Conservation (phyloP, 2,113 vertebrate species). For the Rhipidura dahli region DNA sequence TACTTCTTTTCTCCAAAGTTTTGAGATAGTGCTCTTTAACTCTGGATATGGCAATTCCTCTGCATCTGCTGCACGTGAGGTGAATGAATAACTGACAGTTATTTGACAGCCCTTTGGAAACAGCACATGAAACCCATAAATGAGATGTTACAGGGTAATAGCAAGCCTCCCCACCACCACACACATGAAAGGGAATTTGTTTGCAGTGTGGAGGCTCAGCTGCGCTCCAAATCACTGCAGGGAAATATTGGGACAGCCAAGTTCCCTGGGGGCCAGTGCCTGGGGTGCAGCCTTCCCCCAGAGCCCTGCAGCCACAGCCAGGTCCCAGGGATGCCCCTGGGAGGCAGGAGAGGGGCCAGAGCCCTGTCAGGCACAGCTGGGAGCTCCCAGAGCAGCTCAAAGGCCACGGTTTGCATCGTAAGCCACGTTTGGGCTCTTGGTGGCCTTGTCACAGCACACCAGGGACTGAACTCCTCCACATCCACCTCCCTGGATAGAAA, state of each 20-base stretch:
- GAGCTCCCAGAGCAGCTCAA: neutral
- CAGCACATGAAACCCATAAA: neutral
- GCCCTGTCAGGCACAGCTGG: rapidly evolving
- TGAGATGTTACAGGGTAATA: neutral
- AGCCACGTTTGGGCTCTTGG: neutral
- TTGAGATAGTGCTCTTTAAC: neutral
- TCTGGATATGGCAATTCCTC: neutral
- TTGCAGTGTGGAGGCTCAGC: neutral
- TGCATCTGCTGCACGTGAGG: neutral
- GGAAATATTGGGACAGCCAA: neutral
- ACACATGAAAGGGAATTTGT: neutral
- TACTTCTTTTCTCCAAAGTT: slow-evolving; percentile 20
- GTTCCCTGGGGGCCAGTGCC: neutral
- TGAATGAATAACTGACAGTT: slow-evolving; percentile 45
- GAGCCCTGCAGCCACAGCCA: rapidly evolving
- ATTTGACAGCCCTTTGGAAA: slow-evolving; percentile 7
- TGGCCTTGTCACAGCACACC: rapidly evolving
- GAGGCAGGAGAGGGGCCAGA: rapidly evolving
- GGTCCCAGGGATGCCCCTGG: rapidly evolving
- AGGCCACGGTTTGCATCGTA: neutral
- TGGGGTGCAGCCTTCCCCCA: rapidly evolving
- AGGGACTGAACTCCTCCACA: neutral
- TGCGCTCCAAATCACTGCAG: neutral
- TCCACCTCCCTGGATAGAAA: neutral
- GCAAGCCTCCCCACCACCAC: neutral